Base-by-base conservation (phyloP, 1,140 invertebrate species). In the Zophobas atratus region DNA sequence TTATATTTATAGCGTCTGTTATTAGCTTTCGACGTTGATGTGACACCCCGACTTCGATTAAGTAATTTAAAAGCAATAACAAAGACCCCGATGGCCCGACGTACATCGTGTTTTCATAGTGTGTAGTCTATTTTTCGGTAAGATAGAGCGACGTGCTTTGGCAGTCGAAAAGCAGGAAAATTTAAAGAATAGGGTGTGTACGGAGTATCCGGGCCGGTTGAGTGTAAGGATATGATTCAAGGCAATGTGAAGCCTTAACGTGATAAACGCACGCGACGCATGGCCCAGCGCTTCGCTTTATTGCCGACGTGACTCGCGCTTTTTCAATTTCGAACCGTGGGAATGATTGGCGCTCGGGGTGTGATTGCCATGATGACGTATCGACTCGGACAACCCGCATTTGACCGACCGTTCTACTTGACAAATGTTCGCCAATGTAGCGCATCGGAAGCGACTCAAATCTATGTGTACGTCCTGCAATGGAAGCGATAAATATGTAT, bases 311-410 rank as follows among this genome's bases (percentile, higher is more conserved):
- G 85, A 85, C 84, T 85, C 84, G 81, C 83, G 84, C 84, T 85
- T 86, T 86, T 86, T 85, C 85, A 86, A 86, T 86, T 86, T 83
- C 83, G 82, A 82, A 82, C 84, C 79, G 82, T 78, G 81, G 83
- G 84, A 84, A 84, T 85, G 84, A 86, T 86, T 86, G 85, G 85
- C 85, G 85, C 85, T 86, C 76, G 80, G 85, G 85, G 85, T 85
- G 84, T 84, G 84, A 86, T 86, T 86, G 84, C 82, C 84, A 82
- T 84, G 84, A 85, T 86, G 85, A 86, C 85, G 82, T 86, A 85
- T 86, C 82, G 85, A 84, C 83, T 82, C 81, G 81, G 84, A 85
- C 84, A 85, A 79, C 75, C 80, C 81, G 81, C 82, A 80, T 82
- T 84, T 84, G 82, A 81, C 82, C 82, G 81, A 83, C 80, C 81